These are phyloP conservation scores for Dicrurus megarhynchus DNA, from an alignment of 2,113 vertebrate species.

Conservation along the genomic window DNA sequence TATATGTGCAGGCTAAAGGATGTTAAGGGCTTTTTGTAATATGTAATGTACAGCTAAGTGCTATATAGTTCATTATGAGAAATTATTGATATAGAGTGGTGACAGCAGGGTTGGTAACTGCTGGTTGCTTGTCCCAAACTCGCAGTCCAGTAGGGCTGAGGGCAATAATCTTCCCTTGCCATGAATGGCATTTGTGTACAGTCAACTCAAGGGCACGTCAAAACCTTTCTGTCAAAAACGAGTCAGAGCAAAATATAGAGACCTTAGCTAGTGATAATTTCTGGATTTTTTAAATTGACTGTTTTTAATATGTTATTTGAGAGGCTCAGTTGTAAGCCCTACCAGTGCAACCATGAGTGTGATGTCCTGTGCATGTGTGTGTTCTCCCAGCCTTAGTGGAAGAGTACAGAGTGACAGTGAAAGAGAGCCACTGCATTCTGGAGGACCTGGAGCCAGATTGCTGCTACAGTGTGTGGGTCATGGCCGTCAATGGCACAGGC, in stretches of 20 bases:
- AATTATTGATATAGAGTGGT: background rate
- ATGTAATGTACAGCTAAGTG: background rate
- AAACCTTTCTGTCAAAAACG: background rate
- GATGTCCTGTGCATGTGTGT: background rate
- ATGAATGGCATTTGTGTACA: background rate
- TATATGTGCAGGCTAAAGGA: background rate
- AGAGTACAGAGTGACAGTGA: conserved; percentile 95
- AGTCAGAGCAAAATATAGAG: background rate
- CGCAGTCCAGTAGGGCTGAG: background rate
- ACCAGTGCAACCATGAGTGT: background rate
- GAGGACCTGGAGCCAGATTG: conserved; percentile 92
- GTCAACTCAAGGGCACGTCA: fast-evolving
- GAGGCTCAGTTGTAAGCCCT: background rate
- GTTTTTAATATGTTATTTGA: background rate
- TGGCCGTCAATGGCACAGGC: conserved; percentile 94
- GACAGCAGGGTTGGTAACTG: background rate
- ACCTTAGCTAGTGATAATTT: background rate
- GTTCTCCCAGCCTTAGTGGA: conserved; percentile 82
- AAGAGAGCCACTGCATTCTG: conserved; percentile 93
- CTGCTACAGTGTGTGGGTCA: conserved; percentile 93
- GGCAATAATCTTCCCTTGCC: background rate
- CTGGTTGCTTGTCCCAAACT: background rate
- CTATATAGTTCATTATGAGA: background rate
- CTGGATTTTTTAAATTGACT: background rate
- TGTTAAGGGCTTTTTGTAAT: background rate